phyloP scores from a whole-genome alignment of 2,888 invertebrate genomes.

The Synergus laeviventris region DNA sequence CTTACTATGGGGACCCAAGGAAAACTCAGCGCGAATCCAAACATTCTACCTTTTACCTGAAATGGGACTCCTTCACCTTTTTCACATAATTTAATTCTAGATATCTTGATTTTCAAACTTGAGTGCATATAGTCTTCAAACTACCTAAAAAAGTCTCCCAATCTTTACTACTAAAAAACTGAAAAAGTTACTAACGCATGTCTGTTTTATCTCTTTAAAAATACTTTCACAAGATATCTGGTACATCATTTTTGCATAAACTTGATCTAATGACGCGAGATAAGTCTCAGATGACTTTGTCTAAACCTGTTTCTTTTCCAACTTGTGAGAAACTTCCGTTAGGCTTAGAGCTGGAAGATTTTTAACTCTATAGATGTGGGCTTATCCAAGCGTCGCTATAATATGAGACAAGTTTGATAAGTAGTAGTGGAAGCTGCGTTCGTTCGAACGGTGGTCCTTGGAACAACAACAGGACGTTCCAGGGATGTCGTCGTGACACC shows the following conservation, averaged over 20 bases:
- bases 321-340: conserved; percentile 9
- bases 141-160: too few relatives aligned
- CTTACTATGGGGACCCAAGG: neutral
- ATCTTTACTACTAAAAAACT: too few relatives aligned
- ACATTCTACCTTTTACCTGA: neutral
- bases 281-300: neutral
- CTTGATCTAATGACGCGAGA: neutral
- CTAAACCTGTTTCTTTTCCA: conserved; percentile 13
- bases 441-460: conserved; percentile 18
- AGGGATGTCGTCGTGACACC: conserved; percentile 59
- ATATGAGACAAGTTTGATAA: conserved; percentile 36
- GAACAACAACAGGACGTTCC: conserved; percentile 46
- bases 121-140: too few relatives aligned
- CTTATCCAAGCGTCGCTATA: conserved; percentile 26
- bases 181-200: too few relatives aligned
- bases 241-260: too few relatives aligned
- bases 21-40: conserved; percentile 18
- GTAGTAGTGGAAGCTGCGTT: neutral
- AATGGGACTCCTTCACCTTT: neutral
- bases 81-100: neutral
- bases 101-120: neutral
- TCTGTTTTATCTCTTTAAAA: too few relatives aligned
- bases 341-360: neutral
- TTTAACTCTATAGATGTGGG: conserved; percentile 21
- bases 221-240: too few relatives aligned